A percentile compares a stretch with the other conserved stretches of the same genome.
Evolutionary conservation across 2,797 vertebrate genomes (phyloP).

Genomic region (Sphenodon punctatus): DNA sequence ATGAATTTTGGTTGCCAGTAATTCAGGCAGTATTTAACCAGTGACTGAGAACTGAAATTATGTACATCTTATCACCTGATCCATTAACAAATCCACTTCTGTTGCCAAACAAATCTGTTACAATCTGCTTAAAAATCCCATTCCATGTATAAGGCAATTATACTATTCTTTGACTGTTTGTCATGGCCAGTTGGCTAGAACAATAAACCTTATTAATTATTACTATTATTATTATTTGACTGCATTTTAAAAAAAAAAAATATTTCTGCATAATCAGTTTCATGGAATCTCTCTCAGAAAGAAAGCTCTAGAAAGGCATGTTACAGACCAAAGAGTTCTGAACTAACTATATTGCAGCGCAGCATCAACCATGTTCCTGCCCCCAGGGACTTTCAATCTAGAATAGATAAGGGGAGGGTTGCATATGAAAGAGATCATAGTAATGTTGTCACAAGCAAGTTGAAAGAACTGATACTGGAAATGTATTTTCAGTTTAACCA

Average conservation of each 20-base stretch:
- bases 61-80: not conserved
- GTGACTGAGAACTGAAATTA: not conserved
- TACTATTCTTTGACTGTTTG: not conserved
- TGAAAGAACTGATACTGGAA: too few species aligned
- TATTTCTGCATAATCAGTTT: not conserved
- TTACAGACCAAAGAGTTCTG: not conserved
- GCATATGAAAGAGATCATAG: too few species aligned
- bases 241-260: not conserved
- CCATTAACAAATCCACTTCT: not conserved
- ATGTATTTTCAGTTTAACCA: too few species aligned
- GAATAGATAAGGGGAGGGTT: too few species aligned
- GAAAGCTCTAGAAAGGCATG: not conserved
- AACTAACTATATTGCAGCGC: not conserved
- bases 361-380: too few species aligned
- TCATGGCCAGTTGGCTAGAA: too few species aligned
- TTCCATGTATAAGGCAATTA: not conserved
- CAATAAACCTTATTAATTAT: too few species aligned
- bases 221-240: too few species aligned
- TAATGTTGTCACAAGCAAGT: too few species aligned
- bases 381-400: too few species aligned
- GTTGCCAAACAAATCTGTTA: not conserved
- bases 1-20: not conserved
- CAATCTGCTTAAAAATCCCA: not conserved
- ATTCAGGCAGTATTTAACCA: not conserved
- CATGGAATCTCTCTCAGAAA: too few species aligned